Conservation (phyloP, 2,888 invertebrate species). For the Caenorhabditis becei region DNA sequence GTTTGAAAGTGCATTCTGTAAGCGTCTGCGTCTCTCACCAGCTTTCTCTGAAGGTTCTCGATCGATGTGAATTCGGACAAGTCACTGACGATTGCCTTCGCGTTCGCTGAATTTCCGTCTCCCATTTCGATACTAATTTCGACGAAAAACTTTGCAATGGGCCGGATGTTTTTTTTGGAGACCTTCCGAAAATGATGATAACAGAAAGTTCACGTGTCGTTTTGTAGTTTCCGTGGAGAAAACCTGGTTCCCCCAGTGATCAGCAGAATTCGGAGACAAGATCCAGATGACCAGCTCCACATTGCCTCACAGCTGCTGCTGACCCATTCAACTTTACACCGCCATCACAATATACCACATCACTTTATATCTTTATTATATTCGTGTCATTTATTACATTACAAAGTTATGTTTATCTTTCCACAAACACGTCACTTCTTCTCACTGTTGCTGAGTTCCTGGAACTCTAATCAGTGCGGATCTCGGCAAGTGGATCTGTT, state of each 20-base stretch:
- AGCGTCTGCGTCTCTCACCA: conserved; percentile 17
- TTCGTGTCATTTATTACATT: not conserved
- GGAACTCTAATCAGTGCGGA: conserved; percentile 64
- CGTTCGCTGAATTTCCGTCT: conserved; percentile 52
- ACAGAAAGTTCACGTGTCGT: conserved; percentile 4
- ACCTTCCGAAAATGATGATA: not conserved
- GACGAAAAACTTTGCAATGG: conserved; percentile 29
- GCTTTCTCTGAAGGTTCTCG: conserved; percentile 51
- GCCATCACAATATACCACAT: too few relatives aligned
- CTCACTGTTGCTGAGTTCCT: conserved; percentile 45
- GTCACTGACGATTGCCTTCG: conserved; percentile 39
- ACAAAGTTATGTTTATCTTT: not conserved
- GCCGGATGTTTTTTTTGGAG: not conserved
- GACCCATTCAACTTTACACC: too few relatives aligned
- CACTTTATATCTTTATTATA: too few relatives aligned
- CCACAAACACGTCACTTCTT: not conserved
- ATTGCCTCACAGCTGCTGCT: too few relatives aligned
- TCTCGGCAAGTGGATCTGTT: conserved; percentile 75
- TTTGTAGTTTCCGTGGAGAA: too few relatives aligned
- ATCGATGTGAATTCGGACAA: conserved; percentile 41
- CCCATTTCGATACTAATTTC: conserved; percentile 55
- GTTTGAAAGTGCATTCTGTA: not conserved
- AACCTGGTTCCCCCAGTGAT: too few relatives aligned
- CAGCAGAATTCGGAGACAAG: too few relatives aligned
- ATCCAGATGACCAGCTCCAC: too few relatives aligned